Evolutionary conservation across 2,888 invertebrate species (phyloP), one percentile per base, ranked within the genome.

Genomic region (Epinotia nisella): DNA sequence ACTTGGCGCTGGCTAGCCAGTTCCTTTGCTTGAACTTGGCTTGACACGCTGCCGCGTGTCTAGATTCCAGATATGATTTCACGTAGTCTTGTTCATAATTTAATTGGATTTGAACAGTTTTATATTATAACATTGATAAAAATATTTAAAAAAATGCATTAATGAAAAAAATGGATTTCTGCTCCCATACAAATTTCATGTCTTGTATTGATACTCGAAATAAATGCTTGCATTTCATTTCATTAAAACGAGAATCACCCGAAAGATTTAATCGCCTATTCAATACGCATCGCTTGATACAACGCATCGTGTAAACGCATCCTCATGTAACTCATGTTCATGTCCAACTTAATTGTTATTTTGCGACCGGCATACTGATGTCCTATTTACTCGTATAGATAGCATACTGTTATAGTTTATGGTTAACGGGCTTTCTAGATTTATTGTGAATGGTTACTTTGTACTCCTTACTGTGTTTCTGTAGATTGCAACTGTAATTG

Each of bases 291-390:
- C 78, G 75, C 83, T 85, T 84, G 81, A n/a, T 49, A n/a, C 86
- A 83, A 87, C 86, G 83, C 82, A 77, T 76, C 80, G 79, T 81
- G 80, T 85, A 85, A 83, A 84, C 84, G 86, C 84, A 82, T 82
- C 83, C 85, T 86, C 83, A 84, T 85, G n/a, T n/a, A 83, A 84
- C 84, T 86, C 84, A 82, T 82, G 83, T 85, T 86, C 83, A 84
- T 85, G 85, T 81, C 78, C 78, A 81, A 83, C 87, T 86, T 88
- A 88, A 90, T 87, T 85, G 87, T 78, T 82, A 82, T 83, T 83
- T 83, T 89, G 85, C 85, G 87, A 84, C 79, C 76, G 67, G 87
- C 75, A 84, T 87, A 80, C 79, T 78, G 81, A 89, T 78, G 80
- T 78, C 74, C 75, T 78, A 66, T 78, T 81, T 82, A n/a, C n/a